A percentile compares a stretch with the other conserved stretches of the same genome.
Conservation (phyloP, 2,888 invertebrate genomes). For the Heterodera filipjevi region DNA sequence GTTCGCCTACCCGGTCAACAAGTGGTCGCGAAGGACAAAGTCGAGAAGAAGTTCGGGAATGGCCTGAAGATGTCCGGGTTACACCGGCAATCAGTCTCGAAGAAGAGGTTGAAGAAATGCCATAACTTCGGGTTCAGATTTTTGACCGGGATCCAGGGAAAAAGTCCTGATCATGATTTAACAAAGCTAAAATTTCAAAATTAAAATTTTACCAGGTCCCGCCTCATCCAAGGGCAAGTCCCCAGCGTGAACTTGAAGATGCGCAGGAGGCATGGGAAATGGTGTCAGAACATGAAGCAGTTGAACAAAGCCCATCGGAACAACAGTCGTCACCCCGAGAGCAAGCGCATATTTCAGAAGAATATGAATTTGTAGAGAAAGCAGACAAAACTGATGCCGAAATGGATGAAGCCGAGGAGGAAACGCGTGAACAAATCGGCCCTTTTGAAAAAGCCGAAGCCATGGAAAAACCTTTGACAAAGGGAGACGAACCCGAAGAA, state of each 20-base stretch:
- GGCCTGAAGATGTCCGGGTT: not conserved
- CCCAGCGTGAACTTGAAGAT: not conserved
- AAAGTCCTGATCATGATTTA: too few species aligned
- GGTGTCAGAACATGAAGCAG: not conserved
- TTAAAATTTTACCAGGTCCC: not conserved
- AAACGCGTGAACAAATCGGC: not conserved
- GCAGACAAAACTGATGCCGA: not conserved
- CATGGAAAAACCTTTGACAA: too few species aligned
- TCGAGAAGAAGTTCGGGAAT: slow-evolving; percentile 1
- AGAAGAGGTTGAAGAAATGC: not conserved
- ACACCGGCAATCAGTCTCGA: not conserved
- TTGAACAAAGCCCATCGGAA: not conserved
- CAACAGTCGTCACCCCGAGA: not conserved
- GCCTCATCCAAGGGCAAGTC: not conserved
- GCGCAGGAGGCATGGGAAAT: slow-evolving; percentile 3
- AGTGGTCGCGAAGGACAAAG: not conserved
- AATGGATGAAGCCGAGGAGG: not conserved
- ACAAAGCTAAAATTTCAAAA: not conserved
- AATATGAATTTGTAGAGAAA: not conserved
- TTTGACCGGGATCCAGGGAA: too few species aligned
- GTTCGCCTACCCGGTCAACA: not conserved
- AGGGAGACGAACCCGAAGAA: not conserved
- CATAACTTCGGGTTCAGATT: not conserved
- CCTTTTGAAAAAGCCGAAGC: too few species aligned
- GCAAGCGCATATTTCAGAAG: not conserved